Percentiles rank a stretch among this genome's conserved stretches.
phyloP scores from a whole-genome alignment of 1,140 invertebrate species.

The Lepidurus apus region DNA sequence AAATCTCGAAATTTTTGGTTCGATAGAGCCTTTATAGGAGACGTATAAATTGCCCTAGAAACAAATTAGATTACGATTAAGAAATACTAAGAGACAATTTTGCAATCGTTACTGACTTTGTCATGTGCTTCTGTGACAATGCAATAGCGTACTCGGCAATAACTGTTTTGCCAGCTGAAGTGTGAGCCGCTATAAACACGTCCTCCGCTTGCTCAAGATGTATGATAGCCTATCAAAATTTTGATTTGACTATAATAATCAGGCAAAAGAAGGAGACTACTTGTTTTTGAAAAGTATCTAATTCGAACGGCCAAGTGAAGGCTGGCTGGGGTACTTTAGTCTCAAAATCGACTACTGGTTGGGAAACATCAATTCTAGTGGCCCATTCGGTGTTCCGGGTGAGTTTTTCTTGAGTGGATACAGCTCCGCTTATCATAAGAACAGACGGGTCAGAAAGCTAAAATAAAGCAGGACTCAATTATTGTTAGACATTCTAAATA shows the following conservation, averaged over 20 bases:
- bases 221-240: constrained; percentile 68
- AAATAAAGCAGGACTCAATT: not conserved
- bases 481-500: not conserved
- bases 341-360: constrained; percentile 74
- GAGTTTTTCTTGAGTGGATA: constrained; percentile 34
- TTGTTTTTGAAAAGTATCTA: constrained; percentile 95
- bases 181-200: constrained; percentile 98
- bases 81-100: not conserved
- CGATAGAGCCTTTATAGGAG: constrained; percentile 97
- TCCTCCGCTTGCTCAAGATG: constrained; percentile 89
- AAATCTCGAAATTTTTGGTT: constrained; percentile 99
- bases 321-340: constrained; percentile 79
- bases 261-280: constrained; percentile 42
- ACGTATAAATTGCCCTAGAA: constrained; percentile 89
- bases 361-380: constrained; percentile 71
- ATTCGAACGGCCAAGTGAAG: constrained; percentile 81
- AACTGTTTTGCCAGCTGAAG: constrained; percentile 98
- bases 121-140: constrained; percentile 84
- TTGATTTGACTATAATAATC: constrained; percentile 6
- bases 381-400: constrained; percentile 67
- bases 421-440: constrained; percentile 35
- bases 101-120: constrained; percentile 54
- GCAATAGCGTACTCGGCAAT: constrained; percentile 97
- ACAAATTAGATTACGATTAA: constrained; percentile 35
- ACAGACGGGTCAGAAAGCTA: constrained; percentile 28